These are phyloP conservation scores for Acleris holmiana DNA, from an alignment of 2,888 invertebrate species.

Conservation along the genomic window DNA sequence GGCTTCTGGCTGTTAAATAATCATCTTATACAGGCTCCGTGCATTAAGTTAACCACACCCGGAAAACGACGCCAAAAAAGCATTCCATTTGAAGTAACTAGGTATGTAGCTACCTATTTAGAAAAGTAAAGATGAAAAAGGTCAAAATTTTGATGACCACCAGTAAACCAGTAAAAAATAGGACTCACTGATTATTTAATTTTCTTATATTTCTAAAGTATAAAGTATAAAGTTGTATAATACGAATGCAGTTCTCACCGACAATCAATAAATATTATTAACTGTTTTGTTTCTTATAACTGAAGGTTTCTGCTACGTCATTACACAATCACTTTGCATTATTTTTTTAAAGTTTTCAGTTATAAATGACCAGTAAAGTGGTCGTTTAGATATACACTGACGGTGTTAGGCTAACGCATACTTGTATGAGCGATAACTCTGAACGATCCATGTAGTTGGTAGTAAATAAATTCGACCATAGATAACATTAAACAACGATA, in stretches of 20 bases:
- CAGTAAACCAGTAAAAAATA: not conserved
- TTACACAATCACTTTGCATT: not conserved
- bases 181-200: not conserved
- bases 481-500: not conserved
- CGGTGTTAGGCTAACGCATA: not conserved
- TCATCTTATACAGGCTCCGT: constrained; percentile 11
- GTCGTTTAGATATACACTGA: not conserved
- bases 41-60: constrained; percentile 12
- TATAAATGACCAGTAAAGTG: not conserved
- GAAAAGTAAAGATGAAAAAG: not conserved
- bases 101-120: no score
- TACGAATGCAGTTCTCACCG: not conserved
- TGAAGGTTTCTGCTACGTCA: not conserved
- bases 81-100: no score
- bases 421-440: not conserved
- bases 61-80: not conserved
- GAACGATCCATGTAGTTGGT: not conserved
- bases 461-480: not conserved
- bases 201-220: not conserved
- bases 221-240: no score
- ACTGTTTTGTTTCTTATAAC: no score
- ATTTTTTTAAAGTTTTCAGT: not conserved
- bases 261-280: no score
- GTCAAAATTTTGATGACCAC: not conserved
- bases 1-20: constrained; percentile 25